Evolutionary conservation across 2,113 vertebrate genomes (phyloP), one percentile per base, ranked within the genome.

Genomic region (Opisthocomus hoazin): DNA sequence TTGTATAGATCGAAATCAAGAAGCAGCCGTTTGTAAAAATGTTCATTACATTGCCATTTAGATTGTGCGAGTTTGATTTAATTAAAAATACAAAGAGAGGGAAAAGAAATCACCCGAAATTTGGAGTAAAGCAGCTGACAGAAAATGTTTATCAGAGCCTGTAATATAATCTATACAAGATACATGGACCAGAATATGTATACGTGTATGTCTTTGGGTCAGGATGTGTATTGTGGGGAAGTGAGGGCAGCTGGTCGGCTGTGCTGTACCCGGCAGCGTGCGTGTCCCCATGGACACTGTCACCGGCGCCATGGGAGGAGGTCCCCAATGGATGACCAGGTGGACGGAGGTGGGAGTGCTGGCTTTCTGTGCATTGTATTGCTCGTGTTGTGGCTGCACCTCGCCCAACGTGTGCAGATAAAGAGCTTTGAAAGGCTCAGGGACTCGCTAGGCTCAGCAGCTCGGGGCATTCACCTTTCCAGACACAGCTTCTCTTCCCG

Each of bases 241-340:
- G 17, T 18, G 15, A 34, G 30, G 70, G 10, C 22, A 36, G 43
- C 26, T 56, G 46, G 19, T 60, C 1, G 4, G 36, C 46, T 58
- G 46, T 50, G 22, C 32, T 2, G 0, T 41, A 22, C 23, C 54
- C 2, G 0, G 6, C 2, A 3, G 9, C 4, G 0, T 50, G 9
- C 4, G 0, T 50, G 63, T 77, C 68, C 39, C 53, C 12, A 1
- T 20, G 56, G 0, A 3, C 13, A 3, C 39, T 56, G 54, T 37
- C 41, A 57, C 46, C n/a, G 30, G 53, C 22, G 23, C 36, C 8
- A 0, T 0, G 7, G 39, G 5, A 34, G 27, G 12, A n/a, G 46
- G 39, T 79, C 63, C 34, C 36, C 58, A 1, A 9, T 4, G 81
- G 48, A 21, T 3, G 2, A 30, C 27, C 9, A 9, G 32, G 34